phyloP scores from a whole-genome alignment of 2,113 vertebrate genomes.

The Pterocles gutturalis region DNA sequence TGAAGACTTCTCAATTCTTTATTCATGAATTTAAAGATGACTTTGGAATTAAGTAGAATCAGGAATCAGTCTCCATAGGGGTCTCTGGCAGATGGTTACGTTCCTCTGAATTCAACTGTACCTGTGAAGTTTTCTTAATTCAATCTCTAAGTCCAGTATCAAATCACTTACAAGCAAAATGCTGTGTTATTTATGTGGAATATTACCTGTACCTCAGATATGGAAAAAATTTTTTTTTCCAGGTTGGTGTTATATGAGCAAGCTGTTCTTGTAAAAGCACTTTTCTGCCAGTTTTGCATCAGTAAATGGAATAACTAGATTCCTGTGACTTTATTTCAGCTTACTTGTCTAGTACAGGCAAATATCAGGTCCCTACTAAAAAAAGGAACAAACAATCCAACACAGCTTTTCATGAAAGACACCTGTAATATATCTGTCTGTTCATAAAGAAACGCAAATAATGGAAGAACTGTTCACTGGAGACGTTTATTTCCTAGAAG shows the following conservation, averaged over 20 bases:
- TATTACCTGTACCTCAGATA: background rate
- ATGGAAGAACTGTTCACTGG: background rate
- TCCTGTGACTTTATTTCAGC: background rate
- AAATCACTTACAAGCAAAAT: background rate
- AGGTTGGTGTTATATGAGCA: background rate
- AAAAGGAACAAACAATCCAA: background rate
- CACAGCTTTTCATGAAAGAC: background rate
- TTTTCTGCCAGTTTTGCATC: background rate
- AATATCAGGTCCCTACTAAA: background rate
- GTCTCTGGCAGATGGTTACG: background rate
- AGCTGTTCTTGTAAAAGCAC: background rate
- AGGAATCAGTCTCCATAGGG: background rate
- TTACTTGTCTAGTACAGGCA: background rate
- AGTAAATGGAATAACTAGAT: background rate
- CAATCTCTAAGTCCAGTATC: background rate
- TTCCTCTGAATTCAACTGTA: background rate
- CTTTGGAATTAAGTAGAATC: slow-evolving; percentile 33
- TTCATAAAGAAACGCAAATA: background rate
- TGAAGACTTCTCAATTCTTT: slow-evolving; percentile 18
- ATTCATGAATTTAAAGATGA: background rate
- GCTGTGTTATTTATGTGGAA: background rate
- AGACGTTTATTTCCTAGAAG: background rate
- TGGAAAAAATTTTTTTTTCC: background rate
- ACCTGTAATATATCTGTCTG: background rate
- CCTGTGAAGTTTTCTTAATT: background rate